phyloP scores from a whole-genome alignment of 2,888 invertebrate species.

The Cryptus armator region DNA sequence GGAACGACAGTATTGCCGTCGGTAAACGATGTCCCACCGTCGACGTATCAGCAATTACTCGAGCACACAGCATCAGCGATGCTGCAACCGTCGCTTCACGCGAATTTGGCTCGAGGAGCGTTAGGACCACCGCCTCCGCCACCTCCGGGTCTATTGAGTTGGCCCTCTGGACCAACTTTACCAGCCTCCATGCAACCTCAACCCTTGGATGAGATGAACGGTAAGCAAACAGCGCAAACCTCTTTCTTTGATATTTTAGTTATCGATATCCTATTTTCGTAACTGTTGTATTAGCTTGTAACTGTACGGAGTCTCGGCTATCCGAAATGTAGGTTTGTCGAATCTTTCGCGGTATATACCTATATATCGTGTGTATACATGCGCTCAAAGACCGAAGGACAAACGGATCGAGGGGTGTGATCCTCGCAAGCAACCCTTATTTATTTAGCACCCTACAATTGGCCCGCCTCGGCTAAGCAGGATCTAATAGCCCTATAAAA shows the following conservation, averaged over 20 bases:
- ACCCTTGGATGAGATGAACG: constrained; percentile 82
- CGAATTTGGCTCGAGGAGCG: constrained; percentile 78
- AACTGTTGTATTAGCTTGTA: constrained; percentile 21
- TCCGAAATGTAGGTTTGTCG: not conserved
- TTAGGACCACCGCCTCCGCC: constrained; percentile 79
- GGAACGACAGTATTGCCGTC: constrained; percentile 80
- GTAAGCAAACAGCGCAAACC: constrained; percentile 69
- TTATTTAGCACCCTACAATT: constrained; percentile 85
- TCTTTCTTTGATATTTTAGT: constrained; percentile 36
- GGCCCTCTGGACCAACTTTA: constrained; percentile 73
- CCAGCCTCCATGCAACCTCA: constrained; percentile 79
- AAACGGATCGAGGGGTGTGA: constrained; percentile 66
- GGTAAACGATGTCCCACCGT: constrained; percentile 78
- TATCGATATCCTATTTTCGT: constrained; percentile 39
- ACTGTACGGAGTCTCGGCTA: not conserved
- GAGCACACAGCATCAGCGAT: constrained; percentile 82
- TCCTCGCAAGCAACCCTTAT: constrained; percentile 80
- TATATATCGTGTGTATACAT: not conserved
- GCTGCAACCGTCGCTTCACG: constrained; percentile 81
- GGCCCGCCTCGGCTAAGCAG: constrained; percentile 83
- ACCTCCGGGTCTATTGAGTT: constrained; percentile 74
- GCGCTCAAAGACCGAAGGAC: constrained; percentile 32
- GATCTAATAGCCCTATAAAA: constrained; percentile 85
- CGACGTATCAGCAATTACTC: constrained; percentile 82
- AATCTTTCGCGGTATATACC: not conserved